phyloP scores from a whole-genome alignment of 2,888 invertebrate genomes.

The Pollenia amentaria region DNA sequence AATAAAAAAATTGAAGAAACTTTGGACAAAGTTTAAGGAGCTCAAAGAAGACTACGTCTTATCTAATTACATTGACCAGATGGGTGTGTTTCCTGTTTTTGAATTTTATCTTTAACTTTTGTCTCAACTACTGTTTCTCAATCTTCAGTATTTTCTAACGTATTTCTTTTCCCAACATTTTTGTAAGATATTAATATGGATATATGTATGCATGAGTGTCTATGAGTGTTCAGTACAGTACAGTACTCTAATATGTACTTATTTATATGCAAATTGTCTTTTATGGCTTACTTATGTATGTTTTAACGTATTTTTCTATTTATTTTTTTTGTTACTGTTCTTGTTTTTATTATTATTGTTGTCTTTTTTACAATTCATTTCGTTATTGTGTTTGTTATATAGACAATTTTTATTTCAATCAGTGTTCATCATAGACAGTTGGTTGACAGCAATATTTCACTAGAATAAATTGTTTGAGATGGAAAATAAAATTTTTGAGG shows the following conservation, averaged over 20 bases:
- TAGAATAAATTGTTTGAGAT: conserved; percentile 13
- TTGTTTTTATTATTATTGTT: neutral
- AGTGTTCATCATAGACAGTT: conserved; percentile 29
- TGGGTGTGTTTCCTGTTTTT: too few species aligned
- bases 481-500: neutral
- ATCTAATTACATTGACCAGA: too few species aligned
- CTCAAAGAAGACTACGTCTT: too few species aligned
- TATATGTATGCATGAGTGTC: neutral
- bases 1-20: too few species aligned
- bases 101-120: neutral
- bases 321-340: neutral
- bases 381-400: conserved; percentile 14
- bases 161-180: neutral
- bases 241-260: neutral
- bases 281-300: conserved; percentile 17
- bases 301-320: conserved; percentile 9
- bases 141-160: neutral
- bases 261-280: neutral
- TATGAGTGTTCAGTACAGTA: too few species aligned
- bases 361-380: neutral
- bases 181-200: conserved; percentile 9
- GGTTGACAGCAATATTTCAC: conserved; percentile 30
- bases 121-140: neutral
- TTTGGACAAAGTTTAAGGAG: too few species aligned
- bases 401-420: conserved; percentile 30